Percentiles rank a stretch among this genome's conserved stretches.
Conservation (phyloP, 2,797 vertebrate genomes). For the Pyrocephalus nanus region DNA sequence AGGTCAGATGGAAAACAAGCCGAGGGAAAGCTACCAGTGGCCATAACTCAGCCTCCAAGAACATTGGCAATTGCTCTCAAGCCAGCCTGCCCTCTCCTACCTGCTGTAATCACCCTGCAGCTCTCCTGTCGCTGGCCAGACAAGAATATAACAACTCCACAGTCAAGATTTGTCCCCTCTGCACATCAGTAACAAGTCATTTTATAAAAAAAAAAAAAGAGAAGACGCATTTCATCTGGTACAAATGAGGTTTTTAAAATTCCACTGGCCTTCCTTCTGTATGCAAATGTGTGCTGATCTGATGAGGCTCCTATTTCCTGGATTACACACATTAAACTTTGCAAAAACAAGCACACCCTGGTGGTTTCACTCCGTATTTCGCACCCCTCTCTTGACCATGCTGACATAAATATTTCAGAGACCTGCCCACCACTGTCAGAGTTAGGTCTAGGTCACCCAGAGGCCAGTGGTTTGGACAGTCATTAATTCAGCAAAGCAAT, state of each 20-base stretch:
- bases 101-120: neutral
- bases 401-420: slow-evolving; percentile 54
- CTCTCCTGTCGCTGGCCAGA: neutral
- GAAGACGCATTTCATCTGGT: slow-evolving; percentile 48
- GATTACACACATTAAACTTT: slow-evolving; percentile 58
- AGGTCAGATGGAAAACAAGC: neutral
- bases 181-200: slow-evolving; percentile 19
- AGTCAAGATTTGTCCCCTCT: neutral
- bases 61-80: neutral
- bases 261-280: slow-evolving; percentile 63
- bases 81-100: neutral
- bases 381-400: neutral
- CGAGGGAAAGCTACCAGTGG: neutral
- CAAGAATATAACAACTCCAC: neutral
- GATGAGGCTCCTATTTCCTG: slow-evolving; percentile 69
- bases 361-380: neutral
- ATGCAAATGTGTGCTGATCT: slow-evolving; percentile 66
- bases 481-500: slow-evolving; percentile 22
- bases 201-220: slow-evolving; percentile 36
- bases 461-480: neutral
- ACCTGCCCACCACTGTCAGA: slow-evolving; percentile 6
- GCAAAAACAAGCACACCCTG: slow-evolving; percentile 43
- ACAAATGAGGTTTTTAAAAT: slow-evolving; percentile 69
- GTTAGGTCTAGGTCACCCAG: slow-evolving; percentile 47
- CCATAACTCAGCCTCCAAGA: neutral